Evolutionary conservation across 2,888 invertebrate genomes (phyloP), one percentile per base, ranked within the genome.

Genomic region (Hirtodrosophila duncani): DNA sequence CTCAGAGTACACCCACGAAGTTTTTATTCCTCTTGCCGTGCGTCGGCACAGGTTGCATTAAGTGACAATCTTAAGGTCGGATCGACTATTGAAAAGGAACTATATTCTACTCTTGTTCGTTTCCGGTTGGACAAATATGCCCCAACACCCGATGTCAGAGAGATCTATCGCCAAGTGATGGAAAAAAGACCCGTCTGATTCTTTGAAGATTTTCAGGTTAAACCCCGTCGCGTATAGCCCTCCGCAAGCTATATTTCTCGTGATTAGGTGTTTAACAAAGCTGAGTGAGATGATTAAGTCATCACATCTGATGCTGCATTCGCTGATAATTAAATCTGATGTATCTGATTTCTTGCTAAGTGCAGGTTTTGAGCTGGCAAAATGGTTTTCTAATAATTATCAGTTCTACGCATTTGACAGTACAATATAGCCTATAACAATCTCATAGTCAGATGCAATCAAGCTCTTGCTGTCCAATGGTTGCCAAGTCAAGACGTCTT

Each of bases 241-340:
- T 34, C 11, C 23, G 23, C 36, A 21, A 3, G 36, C 36, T 2
- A 21, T 23, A 7, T 36, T 36, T 23, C 20, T 36, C 4, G 36
- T 23, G 6, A 23, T 36, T 11, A 11, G 36, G 36, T 36, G 36
- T 23, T 23, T 36, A 14, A 23, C 4, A 13, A 13, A 23, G 36
- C 23, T 36, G 9, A 36, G 36, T 29, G 11, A 33, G 33, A 9
- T 33, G 9, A 6, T 17, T 18, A 33, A 2, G 10, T 18, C 10
- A 17, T 31, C 3, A 6, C 17, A 9, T 17, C 31, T 31, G 31
- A 14, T 17, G 31, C 31, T 9, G 31, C 16, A 17, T 31, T 16
- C 18, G 17, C 17, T 10, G 34, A 34, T 10, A 13, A 34, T n/a
- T n/a, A n/a, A n/a, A n/a, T n/a, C n/a, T n/a, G n/a, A n/a, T n/a